Conservation (phyloP, 2,888 invertebrate genomes). For the Xylophagus ater region DNA sequence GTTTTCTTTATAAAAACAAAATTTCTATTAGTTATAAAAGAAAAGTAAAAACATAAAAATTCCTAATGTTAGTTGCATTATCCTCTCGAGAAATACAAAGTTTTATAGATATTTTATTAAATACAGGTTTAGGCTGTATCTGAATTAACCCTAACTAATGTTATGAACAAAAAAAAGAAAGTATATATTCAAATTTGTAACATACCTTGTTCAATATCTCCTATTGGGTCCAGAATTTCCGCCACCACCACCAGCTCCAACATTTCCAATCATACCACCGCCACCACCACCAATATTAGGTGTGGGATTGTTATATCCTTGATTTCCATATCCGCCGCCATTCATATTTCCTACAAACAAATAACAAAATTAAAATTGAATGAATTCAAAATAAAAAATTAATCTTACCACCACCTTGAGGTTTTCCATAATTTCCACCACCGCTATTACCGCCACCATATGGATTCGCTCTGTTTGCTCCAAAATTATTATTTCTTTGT, state of each 20-base stretch:
- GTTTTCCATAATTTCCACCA: slow-evolving; percentile 21
- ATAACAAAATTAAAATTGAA: too few relatives aligned
- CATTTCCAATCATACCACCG: slow-evolving; percentile 18
- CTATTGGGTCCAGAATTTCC: slow-evolving; percentile 21
- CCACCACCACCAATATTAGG: slow-evolving; percentile 16
- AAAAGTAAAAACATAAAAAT: too few relatives aligned
- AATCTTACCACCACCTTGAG: slow-evolving; percentile 16
- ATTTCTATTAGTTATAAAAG: too few relatives aligned
- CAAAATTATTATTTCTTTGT: slow-evolving; percentile 53
- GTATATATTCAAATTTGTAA: too few relatives aligned
- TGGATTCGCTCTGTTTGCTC: slow-evolving; percentile 60
- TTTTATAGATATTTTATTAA: too few relatives aligned
- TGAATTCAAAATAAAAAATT: too few relatives aligned
- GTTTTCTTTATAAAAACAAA: too few relatives aligned
- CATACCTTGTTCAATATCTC: slow-evolving; percentile 22
- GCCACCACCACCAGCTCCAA: slow-evolving; percentile 20
- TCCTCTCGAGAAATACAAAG: too few relatives aligned
- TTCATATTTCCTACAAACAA: slow-evolving; percentile 17
- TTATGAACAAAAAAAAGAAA: too few relatives aligned
- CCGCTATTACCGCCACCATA: slow-evolving; percentile 43
- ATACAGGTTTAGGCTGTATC: too few relatives aligned
- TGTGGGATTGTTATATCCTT: slow-evolving; percentile 20
- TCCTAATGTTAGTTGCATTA: too few relatives aligned
- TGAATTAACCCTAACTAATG: too few relatives aligned
- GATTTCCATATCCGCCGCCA: slow-evolving; percentile 19